These are phyloP conservation scores for Oryzias dopingdopingensis DNA, from an alignment of 2,797 vertebrate species.

Conservation along the genomic window DNA sequence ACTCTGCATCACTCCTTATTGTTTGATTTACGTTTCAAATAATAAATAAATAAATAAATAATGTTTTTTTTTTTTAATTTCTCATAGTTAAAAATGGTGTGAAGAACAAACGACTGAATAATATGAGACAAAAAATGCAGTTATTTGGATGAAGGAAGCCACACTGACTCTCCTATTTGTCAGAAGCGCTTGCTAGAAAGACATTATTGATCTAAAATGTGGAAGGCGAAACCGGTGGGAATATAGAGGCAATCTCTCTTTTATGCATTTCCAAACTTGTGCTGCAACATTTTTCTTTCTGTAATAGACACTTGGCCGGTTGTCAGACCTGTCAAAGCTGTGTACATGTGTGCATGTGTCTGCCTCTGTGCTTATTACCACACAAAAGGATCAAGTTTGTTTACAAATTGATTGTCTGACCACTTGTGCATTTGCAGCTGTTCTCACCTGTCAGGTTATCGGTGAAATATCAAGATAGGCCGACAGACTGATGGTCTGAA, in stretches of 20 bases:
- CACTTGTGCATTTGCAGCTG: constrained; percentile 16
- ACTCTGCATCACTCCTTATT: no score
- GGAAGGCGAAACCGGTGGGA: constrained; percentile 65
- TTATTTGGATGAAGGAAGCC: constrained; percentile 42
- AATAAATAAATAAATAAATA: no score
- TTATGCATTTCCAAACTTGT: constrained; percentile 55
- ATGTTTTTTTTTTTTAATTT: no score
- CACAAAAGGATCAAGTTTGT: constrained; percentile 28
- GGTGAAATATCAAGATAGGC: constrained; percentile 29
- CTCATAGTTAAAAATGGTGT: neutral
- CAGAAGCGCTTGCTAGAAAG: constrained; percentile 71
- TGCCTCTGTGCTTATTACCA: constrained; percentile 3
- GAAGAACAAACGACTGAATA: constrained; percentile 43
- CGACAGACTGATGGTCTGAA: constrained; percentile 14
- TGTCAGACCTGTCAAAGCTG: constrained; percentile 54
- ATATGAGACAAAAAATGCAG: constrained; percentile 36
- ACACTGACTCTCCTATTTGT: constrained; percentile 72
- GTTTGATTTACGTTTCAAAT: no score
- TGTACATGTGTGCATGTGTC: constrained; percentile 13
- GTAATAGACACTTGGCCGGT: constrained; percentile 40
- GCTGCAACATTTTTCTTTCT: constrained; percentile 45
- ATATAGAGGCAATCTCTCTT: constrained; percentile 57
- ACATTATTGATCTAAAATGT: constrained; percentile 73
- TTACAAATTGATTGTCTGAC: constrained; percentile 37
- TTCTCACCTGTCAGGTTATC: constrained; percentile 27